Percentiles rank a stretch among this genome's conserved stretches.
Evolutionary conservation across 2,888 invertebrate genomes (phyloP).

Genomic region (Drosophila aldrichi): DNA sequence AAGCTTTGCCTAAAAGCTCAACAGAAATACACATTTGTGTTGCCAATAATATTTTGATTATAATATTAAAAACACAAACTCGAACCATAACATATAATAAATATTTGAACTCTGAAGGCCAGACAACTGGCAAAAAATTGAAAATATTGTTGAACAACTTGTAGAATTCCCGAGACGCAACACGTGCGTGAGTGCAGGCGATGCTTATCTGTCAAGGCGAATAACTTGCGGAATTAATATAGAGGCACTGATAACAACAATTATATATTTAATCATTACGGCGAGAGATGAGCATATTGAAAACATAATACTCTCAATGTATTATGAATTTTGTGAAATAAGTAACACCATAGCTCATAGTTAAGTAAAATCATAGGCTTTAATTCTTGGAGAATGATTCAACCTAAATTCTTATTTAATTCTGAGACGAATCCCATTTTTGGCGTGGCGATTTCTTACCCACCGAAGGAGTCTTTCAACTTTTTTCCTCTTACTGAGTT

Average conservation of each 20-base stretch:
- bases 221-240: not conserved
- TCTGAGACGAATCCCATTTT: too few relatives aligned
- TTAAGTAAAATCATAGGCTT: too few relatives aligned
- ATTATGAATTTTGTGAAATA: too few relatives aligned
- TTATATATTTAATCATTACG: too few relatives aligned
- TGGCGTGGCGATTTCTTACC: too few relatives aligned
- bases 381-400: too few relatives aligned
- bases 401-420: too few relatives aligned
- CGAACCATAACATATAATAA: conserved; percentile 10
- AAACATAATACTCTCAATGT: not conserved
- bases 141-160: not conserved
- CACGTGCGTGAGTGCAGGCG: conserved; percentile 22
- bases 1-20: not conserved
- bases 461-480: too few relatives aligned
- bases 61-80: not conserved
- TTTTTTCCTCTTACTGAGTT: not conserved
- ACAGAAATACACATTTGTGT: not conserved
- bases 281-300: not conserved
- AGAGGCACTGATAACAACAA: not conserved
- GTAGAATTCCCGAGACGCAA: conserved; percentile 3
- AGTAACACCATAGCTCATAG: too few relatives aligned
- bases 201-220: conserved; percentile 34
- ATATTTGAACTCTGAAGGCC: conserved; percentile 19
- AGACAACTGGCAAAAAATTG: conserved; percentile 9
- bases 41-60: conserved; percentile 13